Conservation (phyloP, 2,113 vertebrate genomes). For the Mellivora capensis region DNA sequence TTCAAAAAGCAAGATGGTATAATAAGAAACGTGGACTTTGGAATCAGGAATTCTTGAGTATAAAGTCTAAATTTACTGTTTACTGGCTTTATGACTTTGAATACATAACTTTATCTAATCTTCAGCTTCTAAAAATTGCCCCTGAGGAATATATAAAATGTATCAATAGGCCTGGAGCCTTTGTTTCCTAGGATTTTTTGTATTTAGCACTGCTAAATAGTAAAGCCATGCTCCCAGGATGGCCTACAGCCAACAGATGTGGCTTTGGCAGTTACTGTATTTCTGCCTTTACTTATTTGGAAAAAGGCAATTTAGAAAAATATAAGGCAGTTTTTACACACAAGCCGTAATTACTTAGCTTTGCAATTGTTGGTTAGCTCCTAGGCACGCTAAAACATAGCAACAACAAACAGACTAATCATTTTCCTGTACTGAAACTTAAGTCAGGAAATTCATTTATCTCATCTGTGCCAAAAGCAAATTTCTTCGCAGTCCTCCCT, state of each 20-base stretch:
- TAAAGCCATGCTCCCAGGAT: neutral
- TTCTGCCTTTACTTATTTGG: neutral
- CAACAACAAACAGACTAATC: slow-evolving; percentile 19
- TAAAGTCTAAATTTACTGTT: neutral
- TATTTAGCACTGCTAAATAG: neutral
- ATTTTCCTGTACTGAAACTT: slow-evolving; percentile 18
- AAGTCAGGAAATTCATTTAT: slow-evolving; percentile 41
- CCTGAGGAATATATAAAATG: neutral
- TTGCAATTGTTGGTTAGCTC: neutral
- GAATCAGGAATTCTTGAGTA: neutral
- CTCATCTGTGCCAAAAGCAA: slow-evolving; percentile 46
- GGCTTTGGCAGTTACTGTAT: neutral
- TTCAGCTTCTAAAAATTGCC: neutral
- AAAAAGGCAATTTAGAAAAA: slow-evolving; percentile 30
- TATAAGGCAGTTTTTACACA: neutral
- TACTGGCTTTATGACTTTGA: neutral
- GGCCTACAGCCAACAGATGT: neutral
- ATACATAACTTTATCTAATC: neutral
- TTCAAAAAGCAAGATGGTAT: neutral
- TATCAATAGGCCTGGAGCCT: neutral
- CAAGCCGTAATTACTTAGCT: slow-evolving; percentile 11
- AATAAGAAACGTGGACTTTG: neutral
- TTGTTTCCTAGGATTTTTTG: neutral
- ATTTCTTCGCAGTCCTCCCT: slow-evolving; percentile 20
- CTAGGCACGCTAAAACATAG: neutral